phyloP scores from a whole-genome alignment of 2,888 invertebrate genomes.

The Mythimna loreyi region DNA sequence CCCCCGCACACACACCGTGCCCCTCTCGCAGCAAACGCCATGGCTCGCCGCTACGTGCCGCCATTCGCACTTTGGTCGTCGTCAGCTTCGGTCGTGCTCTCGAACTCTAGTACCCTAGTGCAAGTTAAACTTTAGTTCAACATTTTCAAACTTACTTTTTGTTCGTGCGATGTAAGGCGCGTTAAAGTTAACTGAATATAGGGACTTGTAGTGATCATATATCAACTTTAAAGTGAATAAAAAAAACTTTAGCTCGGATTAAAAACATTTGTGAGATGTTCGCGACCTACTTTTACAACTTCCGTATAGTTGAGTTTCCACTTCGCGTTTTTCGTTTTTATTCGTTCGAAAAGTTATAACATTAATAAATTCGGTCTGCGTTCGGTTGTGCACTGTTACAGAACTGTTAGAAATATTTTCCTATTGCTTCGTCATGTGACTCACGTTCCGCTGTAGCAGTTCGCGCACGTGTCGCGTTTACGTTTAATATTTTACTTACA shows the following conservation, averaged over 20 bases:
- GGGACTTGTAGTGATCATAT: conserved; percentile 71
- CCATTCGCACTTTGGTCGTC: conserved; percentile 87
- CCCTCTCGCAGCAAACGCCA: conserved; percentile 77
- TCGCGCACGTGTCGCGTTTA: conserved; percentile 62
- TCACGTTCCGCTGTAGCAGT: conserved; percentile 61
- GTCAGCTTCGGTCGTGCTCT: conserved; percentile 77
- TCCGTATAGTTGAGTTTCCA: conserved; percentile 84
- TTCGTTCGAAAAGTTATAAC: conserved; percentile 57
- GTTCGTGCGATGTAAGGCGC: conserved; percentile 64
- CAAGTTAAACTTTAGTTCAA: conserved; percentile 79
- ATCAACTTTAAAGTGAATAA: conserved; percentile 72
- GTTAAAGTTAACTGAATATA: conserved; percentile 62
- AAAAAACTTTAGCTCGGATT: conserved; percentile 57
- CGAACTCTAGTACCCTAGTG: conserved; percentile 70
- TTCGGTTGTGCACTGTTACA: conserved; percentile 64
- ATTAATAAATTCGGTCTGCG: conserved; percentile 61
- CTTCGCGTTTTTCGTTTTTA: conserved; percentile 72
- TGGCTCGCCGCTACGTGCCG: conserved; percentile 80
- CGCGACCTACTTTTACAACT: conserved; percentile 85
- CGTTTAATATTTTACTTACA: conserved; percentile 71
- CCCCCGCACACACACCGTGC: conserved; percentile 66
- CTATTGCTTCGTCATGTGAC: conserved; percentile 77
- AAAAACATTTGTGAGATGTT: conserved; percentile 76
- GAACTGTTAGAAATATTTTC: conserved; percentile 72
- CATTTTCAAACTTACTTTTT: conserved; percentile 72